phyloP scores from a whole-genome alignment of 2,888 invertebrate species.

The Cetonia aurata region DNA sequence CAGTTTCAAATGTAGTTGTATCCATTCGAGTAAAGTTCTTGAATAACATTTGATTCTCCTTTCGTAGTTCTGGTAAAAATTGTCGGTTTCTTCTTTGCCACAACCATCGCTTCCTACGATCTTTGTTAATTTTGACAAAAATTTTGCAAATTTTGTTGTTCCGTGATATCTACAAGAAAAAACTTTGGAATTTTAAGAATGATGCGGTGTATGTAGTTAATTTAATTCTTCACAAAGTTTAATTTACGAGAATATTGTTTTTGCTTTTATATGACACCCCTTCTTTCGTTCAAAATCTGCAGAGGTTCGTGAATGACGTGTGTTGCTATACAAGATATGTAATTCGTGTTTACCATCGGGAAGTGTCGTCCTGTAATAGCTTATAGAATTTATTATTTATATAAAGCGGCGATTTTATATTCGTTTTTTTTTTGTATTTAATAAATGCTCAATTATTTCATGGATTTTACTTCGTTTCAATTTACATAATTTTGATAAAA shows the following conservation, averaged over 20 bases:
- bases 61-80: no score
- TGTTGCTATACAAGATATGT: constrained; percentile 78
- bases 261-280: constrained; percentile 80
- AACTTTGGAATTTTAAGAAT: constrained; percentile 76
- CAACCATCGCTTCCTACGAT: no score
- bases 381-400: constrained; percentile 38
- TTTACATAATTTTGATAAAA: background rate
- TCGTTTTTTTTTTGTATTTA: constrained; percentile 41
- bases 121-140: no score
- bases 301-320: constrained; percentile 83
- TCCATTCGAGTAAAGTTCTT: no score
- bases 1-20: no score
- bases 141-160: no score
- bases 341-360: constrained; percentile 62
- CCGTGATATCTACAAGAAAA: no score
- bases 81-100: no score
- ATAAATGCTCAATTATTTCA: constrained; percentile 45
- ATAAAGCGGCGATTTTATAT: constrained; percentile 35
- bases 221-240: background rate
- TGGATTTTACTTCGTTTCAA: constrained; percentile 16
- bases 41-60: no score
- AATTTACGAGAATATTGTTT: background rate
- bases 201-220: constrained; percentile 73
- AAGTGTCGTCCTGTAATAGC: constrained; percentile 56
- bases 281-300: constrained; percentile 83